Conservation (phyloP, 2,888 invertebrate genomes). For the Plagiodera versicolora region DNA sequence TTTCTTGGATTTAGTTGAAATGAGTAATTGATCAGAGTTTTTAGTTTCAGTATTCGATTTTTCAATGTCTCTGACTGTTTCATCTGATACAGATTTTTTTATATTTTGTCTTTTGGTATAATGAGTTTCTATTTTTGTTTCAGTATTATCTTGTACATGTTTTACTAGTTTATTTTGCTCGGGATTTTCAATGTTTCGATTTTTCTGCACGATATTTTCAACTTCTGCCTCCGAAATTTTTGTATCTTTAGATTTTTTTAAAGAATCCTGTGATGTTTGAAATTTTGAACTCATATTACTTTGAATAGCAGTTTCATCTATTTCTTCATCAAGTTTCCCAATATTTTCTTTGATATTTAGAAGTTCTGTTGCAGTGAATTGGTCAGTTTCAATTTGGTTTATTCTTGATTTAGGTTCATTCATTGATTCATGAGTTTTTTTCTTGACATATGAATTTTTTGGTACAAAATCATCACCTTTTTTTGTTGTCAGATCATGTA, state of each 20-base stretch:
- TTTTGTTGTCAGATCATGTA: neutral
- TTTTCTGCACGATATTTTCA: neutral
- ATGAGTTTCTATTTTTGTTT: neutral
- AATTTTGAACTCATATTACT: neutral
- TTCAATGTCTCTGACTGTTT: neutral
- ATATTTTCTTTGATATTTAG: neutral
- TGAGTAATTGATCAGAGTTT: neutral
- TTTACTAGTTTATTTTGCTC: too few relatives aligned
- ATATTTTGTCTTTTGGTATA: neutral
- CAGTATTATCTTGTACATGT: neutral
- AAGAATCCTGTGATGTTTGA: neutral
- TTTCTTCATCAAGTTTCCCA: neutral
- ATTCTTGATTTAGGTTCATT: too few relatives aligned
- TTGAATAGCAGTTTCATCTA: neutral
- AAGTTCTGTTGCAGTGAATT: neutral
- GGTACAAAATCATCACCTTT: too few relatives aligned
- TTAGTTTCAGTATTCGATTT: neutral
- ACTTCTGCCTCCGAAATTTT: neutral
- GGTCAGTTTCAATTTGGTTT: too few relatives aligned
- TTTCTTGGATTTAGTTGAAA: conserved; percentile 8
- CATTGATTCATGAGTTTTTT: too few relatives aligned
- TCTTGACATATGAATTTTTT: too few relatives aligned
- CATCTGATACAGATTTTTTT: neutral
- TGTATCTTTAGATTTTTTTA: neutral
- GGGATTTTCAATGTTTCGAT: neutral